Evolutionary conservation across 2,113 vertebrate species (phyloP).

Genomic region (Orcinus orca): DNA sequence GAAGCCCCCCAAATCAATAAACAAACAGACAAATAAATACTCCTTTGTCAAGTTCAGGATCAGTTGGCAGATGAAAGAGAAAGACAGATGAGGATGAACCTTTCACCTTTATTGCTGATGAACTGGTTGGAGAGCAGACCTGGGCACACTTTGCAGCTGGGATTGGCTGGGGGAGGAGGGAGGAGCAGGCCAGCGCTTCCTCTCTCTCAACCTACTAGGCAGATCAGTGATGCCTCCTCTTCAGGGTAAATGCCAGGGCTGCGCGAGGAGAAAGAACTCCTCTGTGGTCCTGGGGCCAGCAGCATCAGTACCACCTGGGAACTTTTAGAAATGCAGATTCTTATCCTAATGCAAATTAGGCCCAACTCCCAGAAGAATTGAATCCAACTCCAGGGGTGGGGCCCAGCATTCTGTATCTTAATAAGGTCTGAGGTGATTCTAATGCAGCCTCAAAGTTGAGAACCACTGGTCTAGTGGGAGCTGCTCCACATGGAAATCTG

Average conservation of each 20-base stretch:
- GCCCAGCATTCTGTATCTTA: neutral
- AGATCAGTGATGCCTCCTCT: neutral
- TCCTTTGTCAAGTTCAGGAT: neutral
- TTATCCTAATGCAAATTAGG: neutral
- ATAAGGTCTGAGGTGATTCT: neutral
- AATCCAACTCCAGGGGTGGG: neutral
- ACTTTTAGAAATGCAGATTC: neutral
- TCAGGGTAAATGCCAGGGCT: neutral
- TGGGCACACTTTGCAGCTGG: neutral
- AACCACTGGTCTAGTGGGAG: neutral
- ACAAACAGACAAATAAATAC: neutral
- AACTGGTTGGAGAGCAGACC: neutral
- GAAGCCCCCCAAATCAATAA: neutral
- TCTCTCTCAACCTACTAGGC: neutral
- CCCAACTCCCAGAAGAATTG: neutral
- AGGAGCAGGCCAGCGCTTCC: neutral
- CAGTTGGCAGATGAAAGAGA: neutral
- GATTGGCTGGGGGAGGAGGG: neutral
- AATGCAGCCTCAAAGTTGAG: neutral
- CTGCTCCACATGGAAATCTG: neutral
- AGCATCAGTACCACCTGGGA: neutral
- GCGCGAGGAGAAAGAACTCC: neutral
- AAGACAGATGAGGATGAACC: neutral
- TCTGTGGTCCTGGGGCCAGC: neutral
- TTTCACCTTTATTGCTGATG: neutral